Percentiles rank a stretch among this genome's conserved stretches.
Evolutionary conservation across 2,113 vertebrate genomes (phyloP).

Genomic region (Ptilonorhynchus violaceus): DNA sequence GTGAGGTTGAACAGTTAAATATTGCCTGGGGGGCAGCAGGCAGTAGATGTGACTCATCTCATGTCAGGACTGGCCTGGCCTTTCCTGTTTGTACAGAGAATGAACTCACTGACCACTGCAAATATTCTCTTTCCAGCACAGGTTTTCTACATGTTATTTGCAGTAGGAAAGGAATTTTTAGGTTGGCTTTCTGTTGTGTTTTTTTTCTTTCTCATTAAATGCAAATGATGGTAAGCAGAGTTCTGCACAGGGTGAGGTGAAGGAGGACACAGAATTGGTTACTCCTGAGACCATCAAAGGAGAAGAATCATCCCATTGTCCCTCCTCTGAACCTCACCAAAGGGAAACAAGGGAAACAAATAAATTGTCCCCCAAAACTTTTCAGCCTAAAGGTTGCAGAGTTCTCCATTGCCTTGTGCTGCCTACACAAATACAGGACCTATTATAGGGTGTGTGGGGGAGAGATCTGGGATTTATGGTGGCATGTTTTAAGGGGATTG

Average conservation of each 20-base stretch:
- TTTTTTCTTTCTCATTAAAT: not conserved
- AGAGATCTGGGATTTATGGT: not conserved
- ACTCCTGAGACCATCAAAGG: not conserved
- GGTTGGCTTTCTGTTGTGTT: not conserved
- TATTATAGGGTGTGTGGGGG: accelerated
- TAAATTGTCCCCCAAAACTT: accelerated
- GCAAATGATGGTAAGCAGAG: not conserved
- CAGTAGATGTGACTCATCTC: not conserved
- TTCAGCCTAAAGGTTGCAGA: not conserved
- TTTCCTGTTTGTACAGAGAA: not conserved
- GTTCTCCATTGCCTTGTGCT: not conserved
- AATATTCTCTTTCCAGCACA: not conserved
- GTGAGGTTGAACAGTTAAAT: not conserved
- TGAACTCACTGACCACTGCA: not conserved
- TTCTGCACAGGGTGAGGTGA: not conserved
- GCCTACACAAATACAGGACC: not conserved
- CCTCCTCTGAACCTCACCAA: not conserved
- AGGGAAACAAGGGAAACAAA: accelerated
- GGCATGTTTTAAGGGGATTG: not conserved
- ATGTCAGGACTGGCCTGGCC: not conserved
- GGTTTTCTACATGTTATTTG: not conserved
- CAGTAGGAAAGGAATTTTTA: not conserved
- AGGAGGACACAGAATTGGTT: not conserved
- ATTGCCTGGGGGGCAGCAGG: not conserved
- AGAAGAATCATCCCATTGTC: not conserved